phyloP scores from a whole-genome alignment of 2,888 invertebrate genomes.

The Entomobrya proxima region DNA sequence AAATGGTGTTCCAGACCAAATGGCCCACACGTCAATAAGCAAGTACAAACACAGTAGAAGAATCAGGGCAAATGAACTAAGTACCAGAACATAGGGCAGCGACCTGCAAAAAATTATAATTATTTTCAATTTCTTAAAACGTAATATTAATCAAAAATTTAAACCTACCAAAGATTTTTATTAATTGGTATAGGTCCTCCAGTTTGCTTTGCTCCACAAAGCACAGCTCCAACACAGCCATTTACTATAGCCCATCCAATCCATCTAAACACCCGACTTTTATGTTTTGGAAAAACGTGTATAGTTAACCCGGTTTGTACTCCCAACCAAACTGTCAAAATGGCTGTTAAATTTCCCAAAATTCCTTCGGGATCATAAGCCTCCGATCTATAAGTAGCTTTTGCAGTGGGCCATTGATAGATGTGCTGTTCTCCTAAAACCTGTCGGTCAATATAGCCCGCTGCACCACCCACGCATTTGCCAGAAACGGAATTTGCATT shows the following conservation, averaged over 20 bases:
- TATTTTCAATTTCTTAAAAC: too few species aligned
- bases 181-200: constrained; percentile 84
- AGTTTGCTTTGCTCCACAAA: constrained; percentile 60
- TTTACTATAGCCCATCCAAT: constrained; percentile 80
- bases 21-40: too few species aligned
- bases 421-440: constrained; percentile 87
- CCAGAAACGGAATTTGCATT: constrained; percentile 77
- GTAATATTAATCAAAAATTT: too few species aligned
- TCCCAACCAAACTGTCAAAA: constrained; percentile 84
- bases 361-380: constrained; percentile 89
- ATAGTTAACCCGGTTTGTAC: constrained; percentile 88
- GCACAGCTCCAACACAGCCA: constrained; percentile 75
- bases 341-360: constrained; percentile 83
- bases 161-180: constrained; percentile 87
- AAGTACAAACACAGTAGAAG: too few species aligned
- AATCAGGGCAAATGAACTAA: too few species aligned
- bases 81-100: too few species aligned
- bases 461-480: constrained; percentile 92
- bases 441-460: constrained; percentile 88
- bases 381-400: constrained; percentile 78
- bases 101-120: constrained; percentile 76
- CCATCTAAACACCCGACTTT: constrained; percentile 81
- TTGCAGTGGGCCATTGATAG: constrained; percentile 85
- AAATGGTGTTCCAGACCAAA: too few species aligned
- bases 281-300: constrained; percentile 83